Evolutionary conservation across 2,888 invertebrate genomes (phyloP).

Genomic region (Pachycephus smyrnensis): DNA sequence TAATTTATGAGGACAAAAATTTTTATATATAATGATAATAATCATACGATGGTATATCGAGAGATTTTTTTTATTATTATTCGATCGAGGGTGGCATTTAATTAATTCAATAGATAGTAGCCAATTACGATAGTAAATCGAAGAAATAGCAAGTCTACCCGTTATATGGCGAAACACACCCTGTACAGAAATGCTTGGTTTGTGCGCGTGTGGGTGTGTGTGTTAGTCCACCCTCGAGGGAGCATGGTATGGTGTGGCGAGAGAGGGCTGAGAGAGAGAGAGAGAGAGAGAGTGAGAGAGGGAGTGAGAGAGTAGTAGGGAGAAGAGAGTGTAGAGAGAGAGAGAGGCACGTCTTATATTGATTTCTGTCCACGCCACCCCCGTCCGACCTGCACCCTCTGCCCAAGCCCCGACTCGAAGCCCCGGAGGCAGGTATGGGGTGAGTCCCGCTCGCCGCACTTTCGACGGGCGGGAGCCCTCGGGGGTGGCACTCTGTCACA

Average conservation of each 20-base stretch:
- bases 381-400: slow-evolving; percentile 42
- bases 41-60: neutral
- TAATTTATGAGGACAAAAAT: neutral
- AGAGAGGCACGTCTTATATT: slow-evolving; percentile 66
- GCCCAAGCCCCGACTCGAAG: slow-evolving; percentile 37
- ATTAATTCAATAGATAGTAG: neutral
- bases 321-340: slow-evolving; percentile 48
- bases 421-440: slow-evolving; percentile 32
- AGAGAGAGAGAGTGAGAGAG: slow-evolving; percentile 30
- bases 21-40: neutral
- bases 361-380: slow-evolving; percentile 67
- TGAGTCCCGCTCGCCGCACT: slow-evolving; percentile 61
- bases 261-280: slow-evolving; percentile 29
- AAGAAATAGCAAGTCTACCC: slow-evolving; percentile 43
- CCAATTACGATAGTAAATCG: neutral
- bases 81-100: neutral
- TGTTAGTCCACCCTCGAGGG: slow-evolving; percentile 59
- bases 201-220: slow-evolving; percentile 47
- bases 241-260: slow-evolving; percentile 38
- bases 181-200: slow-evolving; percentile 64
- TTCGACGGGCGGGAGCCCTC: slow-evolving; percentile 58
- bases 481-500: slow-evolving; percentile 66
- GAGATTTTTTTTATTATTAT: neutral
- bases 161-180: slow-evolving; percentile 62
- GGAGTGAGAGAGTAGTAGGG: slow-evolving; percentile 14